Percentiles rank a stretch among this genome's conserved stretches.
These are phyloP conservation scores for Pinna nobilis DNA, from an alignment of 1,140 invertebrate genomes.

Conservation along the genomic window DNA sequence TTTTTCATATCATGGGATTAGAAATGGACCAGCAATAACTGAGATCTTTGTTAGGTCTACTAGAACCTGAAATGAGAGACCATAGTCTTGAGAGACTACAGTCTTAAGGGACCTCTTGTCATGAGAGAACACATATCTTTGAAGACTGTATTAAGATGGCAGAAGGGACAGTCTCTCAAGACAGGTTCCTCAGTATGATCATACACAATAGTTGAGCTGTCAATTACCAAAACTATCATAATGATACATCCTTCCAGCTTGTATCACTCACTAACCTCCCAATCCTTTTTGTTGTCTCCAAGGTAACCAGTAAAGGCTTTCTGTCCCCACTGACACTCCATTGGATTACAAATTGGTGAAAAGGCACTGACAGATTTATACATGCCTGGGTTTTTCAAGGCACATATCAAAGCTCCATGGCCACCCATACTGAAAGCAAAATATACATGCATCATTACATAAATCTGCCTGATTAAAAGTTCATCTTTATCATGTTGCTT, in stretches of 20 bases:
- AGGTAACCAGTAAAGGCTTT: conserved; percentile 91
- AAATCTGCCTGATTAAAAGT: background rate
- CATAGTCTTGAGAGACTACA: too few relatives aligned
- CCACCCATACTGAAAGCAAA: conserved; percentile 91
- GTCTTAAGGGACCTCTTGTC: too few relatives aligned
- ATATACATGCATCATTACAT: background rate
- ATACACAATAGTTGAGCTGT: background rate
- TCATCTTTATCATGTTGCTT: background rate
- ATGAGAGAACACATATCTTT: too few relatives aligned
- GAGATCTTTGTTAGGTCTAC: too few relatives aligned
- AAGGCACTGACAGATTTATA: conserved; percentile 97
- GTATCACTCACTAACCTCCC: conserved; percentile 77
- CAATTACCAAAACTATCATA: background rate
- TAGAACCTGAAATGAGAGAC: too few relatives aligned
- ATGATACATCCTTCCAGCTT: background rate
- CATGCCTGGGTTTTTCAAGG: conserved; percentile 92
- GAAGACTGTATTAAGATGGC: too few relatives aligned
- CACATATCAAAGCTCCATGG: conserved; percentile 95
- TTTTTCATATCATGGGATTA: too few relatives aligned
- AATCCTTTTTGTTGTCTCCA: conserved; percentile 81
- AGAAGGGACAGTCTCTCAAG: too few relatives aligned
- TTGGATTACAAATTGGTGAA: conserved; percentile 95
- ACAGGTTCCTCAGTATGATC: too few relatives aligned
- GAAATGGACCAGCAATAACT: too few relatives aligned
- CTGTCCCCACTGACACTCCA: conserved; percentile 88